Evolutionary conservation across 2,113 vertebrate genomes (phyloP).

Genomic region (Spea bombifrons): DNA sequence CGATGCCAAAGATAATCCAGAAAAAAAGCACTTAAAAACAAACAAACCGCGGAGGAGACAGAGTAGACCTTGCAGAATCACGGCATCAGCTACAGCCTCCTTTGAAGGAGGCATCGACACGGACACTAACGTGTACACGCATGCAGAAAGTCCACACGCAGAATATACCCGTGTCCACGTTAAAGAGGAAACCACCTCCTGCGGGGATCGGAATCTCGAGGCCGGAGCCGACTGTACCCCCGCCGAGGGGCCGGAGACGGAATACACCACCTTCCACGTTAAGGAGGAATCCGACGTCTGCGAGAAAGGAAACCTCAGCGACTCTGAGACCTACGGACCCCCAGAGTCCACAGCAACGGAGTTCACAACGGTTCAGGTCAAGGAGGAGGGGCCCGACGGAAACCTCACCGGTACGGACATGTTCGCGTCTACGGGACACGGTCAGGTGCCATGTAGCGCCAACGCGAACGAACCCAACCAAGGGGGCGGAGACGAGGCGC

Average conservation of each 20-base stretch:
- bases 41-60: background rate
- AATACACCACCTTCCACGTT: slow-evolving; percentile 1
- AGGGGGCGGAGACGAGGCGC: background rate
- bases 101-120: background rate
- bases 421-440: background rate
- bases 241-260: background rate
- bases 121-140: background rate
- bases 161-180: slow-evolving; percentile 4
- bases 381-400: background rate
- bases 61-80: background rate
- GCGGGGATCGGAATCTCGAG: background rate
- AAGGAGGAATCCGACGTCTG: background rate
- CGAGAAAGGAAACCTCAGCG: background rate
- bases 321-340: background rate
- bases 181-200: slow-evolving; percentile 10
- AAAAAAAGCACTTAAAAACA: background rate
- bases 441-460: background rate
- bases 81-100: background rate
- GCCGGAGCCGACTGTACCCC: background rate
- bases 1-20: background rate
- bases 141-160: background rate
- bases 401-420: background rate
- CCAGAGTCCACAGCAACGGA: background rate
- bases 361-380: too few species aligned
- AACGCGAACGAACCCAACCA: background rate